phyloP scores from a whole-genome alignment of 2,888 invertebrate genomes.

The Reticulitermes lucifugus region DNA sequence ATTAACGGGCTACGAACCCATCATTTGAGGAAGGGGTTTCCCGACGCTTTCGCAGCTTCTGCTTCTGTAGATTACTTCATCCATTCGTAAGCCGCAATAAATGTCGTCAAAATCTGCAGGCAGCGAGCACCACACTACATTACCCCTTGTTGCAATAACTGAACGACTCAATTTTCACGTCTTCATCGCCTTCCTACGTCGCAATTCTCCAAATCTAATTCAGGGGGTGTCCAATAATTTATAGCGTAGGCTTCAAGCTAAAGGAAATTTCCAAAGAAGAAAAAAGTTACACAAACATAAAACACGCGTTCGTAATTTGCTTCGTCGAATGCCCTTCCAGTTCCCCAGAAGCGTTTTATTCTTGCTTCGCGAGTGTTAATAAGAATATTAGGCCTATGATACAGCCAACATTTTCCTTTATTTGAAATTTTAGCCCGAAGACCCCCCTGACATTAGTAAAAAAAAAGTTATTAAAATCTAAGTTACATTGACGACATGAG shows the following conservation, averaged over 20 bases:
- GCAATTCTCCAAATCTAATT: background rate
- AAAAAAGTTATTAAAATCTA: too few species aligned
- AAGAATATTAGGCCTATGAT: too few species aligned
- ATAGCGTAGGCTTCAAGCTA: background rate
- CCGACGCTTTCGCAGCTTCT: background rate
- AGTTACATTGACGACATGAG: too few species aligned
- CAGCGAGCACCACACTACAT: background rate
- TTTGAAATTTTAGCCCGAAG: too few species aligned
- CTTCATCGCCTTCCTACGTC: conserved; percentile 6
- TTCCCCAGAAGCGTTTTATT: too few species aligned
- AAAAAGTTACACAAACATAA: too few species aligned
- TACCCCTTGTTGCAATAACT: conserved; percentile 23
- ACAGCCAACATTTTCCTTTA: too few species aligned
- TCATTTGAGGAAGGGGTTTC: background rate
- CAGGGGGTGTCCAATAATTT: background rate
- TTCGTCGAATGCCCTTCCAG: too few species aligned
- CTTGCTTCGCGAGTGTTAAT: too few species aligned
- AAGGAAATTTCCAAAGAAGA: background rate
- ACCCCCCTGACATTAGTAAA: too few species aligned
- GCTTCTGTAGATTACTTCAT: conserved; percentile 26
- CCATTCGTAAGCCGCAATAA: conserved; percentile 41
- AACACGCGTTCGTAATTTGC: too few species aligned
- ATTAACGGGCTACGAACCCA: conserved; percentile 10
- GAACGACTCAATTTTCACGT: conserved; percentile 25
- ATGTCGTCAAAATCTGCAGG: conserved; percentile 34